A percentile compares a stretch with the other conserved stretches of the same genome.
Evolutionary conservation across 2,113 vertebrate genomes (phyloP).

Genomic region (Anolis sagrei): DNA sequence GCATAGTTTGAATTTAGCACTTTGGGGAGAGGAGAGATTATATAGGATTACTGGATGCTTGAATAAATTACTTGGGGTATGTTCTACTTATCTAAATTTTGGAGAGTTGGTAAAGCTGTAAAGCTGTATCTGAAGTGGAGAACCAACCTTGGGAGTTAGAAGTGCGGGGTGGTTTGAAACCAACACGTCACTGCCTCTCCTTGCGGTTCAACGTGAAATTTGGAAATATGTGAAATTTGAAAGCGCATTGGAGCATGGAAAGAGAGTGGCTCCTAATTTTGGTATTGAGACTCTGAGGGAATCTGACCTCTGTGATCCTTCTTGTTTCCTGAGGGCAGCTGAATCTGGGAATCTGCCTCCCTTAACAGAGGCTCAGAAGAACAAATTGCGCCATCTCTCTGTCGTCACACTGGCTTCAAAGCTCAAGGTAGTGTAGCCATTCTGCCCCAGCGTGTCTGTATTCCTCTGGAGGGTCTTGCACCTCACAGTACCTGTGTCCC

Average conservation of each 20-base stretch:
- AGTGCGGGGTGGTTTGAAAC: accelerated
- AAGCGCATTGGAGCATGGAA: neutral
- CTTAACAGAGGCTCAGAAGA: conserved; percentile 93
- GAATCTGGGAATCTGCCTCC: conserved; percentile 87
- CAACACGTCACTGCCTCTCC: neutral
- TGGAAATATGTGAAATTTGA: neutral
- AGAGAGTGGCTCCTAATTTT: conserved; percentile 6
- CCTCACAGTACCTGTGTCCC: neutral
- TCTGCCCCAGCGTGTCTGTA: accelerated
- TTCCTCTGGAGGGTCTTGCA: neutral
- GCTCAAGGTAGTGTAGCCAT: conserved; percentile 85
- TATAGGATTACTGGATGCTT: neutral
- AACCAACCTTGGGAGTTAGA: accelerated
- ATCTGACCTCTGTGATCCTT: neutral
- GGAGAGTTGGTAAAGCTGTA: neutral
- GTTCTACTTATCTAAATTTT: neutral
- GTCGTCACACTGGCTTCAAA: conserved; percentile 96
- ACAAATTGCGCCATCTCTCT: conserved; percentile 94
- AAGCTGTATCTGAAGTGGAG: neutral
- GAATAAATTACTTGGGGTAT: neutral
- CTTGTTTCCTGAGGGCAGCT: conserved; percentile 59
- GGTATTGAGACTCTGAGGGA: neutral
- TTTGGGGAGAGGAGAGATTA: neutral
- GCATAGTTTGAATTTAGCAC: neutral
- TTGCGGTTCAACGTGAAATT: no score